These are phyloP conservation scores for Dipodomys ordii DNA, from an alignment of 2,113 vertebrate species.

Conservation along the genomic window DNA sequence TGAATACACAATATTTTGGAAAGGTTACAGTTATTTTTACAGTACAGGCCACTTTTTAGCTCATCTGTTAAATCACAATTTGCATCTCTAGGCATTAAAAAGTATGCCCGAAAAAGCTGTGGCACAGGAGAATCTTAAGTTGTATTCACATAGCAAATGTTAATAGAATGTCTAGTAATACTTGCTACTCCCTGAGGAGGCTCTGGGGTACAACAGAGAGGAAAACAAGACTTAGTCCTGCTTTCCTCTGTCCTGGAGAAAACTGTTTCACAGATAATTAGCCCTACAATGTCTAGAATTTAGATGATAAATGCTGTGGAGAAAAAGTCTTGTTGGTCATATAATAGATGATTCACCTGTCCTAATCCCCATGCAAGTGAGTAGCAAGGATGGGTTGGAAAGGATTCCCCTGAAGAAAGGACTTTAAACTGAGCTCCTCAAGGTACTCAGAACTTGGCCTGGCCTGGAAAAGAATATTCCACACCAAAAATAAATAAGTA, in stretches of 20 bases:
- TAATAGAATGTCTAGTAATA: neutral
- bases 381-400: neutral
- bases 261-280: neutral
- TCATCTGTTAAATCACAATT: slow-evolving; percentile 24
- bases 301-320: neutral
- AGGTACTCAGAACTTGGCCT: neutral
- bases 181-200: neutral
- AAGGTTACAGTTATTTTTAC: slow-evolving; percentile 19
- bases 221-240: neutral
- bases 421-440: neutral
- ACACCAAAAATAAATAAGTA: neutral
- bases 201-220: neutral
- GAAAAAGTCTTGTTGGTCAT: neutral
- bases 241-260: neutral
- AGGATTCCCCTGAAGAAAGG: neutral
- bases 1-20: neutral
- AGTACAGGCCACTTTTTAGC: neutral
- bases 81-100: slow-evolving; percentile 1
- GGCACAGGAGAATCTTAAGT: neutral
- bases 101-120: neutral
- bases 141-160: slow-evolving; percentile 29
- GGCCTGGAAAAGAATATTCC: neutral
- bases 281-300: neutral
- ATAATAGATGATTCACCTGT: neutral
- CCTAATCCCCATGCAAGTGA: neutral